A percentile compares a stretch with the other conserved stretches of the same genome.
These are phyloP conservation scores for Lasioglossum oenotherae DNA, from an alignment of 2,888 invertebrate species.

Conservation along the genomic window DNA sequence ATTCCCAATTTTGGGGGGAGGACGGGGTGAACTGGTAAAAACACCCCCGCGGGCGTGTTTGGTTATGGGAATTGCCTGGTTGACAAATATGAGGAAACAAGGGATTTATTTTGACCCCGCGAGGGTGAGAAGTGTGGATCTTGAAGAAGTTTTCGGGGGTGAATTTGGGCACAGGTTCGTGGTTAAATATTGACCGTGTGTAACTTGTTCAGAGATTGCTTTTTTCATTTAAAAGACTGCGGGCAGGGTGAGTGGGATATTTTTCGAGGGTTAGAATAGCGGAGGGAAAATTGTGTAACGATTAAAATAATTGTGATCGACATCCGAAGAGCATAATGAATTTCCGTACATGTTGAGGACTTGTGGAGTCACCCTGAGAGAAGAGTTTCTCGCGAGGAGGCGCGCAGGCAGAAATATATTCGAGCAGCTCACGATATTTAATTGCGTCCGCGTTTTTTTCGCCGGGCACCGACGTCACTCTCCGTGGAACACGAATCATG, in stretches of 20 bases:
- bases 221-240: background rate
- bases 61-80: slow-evolving; percentile 1
- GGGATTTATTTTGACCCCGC: background rate
- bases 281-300: background rate
- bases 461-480: slow-evolving; percentile 53
- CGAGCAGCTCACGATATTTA: background rate
- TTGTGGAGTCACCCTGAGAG: background rate
- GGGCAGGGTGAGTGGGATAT: background rate
- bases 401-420: background rate
- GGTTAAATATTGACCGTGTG: background rate
- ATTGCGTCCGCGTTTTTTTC: background rate
- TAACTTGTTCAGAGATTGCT: background rate
- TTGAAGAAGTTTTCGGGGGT: background rate
- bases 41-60: background rate
- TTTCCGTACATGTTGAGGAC: background rate
- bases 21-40: slow-evolving; percentile 18
- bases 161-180: background rate
- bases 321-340: background rate
- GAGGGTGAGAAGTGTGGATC: background rate
- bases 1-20: slow-evolving; percentile 35
- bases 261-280: background rate
- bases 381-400: background rate
- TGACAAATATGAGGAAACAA: background rate
- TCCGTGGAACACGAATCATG: slow-evolving; percentile 67
- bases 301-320: background rate